phyloP scores from a whole-genome alignment of 2,888 invertebrate species.

The Lycocerus yunnanus region DNA sequence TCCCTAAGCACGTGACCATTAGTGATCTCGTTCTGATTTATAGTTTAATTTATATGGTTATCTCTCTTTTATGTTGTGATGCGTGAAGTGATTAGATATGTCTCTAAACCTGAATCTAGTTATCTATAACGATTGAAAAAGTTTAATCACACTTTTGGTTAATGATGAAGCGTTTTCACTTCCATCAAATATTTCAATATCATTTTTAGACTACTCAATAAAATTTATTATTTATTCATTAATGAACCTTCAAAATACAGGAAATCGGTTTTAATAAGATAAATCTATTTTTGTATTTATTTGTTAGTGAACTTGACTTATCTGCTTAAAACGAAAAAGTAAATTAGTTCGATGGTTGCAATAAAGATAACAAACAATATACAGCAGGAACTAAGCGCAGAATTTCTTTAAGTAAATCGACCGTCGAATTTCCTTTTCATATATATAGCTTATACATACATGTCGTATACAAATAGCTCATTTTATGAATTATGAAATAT shows the following conservation, averaged over 20 bases:
- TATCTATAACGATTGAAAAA: not conserved
- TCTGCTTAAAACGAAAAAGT: slow-evolving; percentile 15
- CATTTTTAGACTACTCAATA: not conserved
- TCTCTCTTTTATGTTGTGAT: slow-evolving; percentile 34
- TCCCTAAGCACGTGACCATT: slow-evolving; percentile 33
- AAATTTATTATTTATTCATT: not conserved
- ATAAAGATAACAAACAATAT: slow-evolving; percentile 25
- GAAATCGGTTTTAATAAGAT: not conserved
- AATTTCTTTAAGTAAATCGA: slow-evolving; percentile 9
- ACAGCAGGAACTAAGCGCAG: not conserved
- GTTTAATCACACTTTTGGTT: not conserved
- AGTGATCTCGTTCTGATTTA: slow-evolving; percentile 34
- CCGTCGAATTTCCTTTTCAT: not conserved
- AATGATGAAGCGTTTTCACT: not conserved
- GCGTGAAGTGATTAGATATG: slow-evolving; percentile 37
- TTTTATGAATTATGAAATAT: not conserved
- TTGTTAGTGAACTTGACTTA: slow-evolving; percentile 18
- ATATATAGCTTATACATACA: not conserved
- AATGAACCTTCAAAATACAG: not conserved
- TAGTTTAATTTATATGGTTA: slow-evolving; percentile 32
- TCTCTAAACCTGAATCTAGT: slow-evolving; percentile 21
- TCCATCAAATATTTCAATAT: not conserved
- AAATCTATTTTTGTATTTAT: slow-evolving; percentile 22
- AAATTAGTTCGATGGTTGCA: slow-evolving; percentile 19
- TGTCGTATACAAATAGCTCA: not conserved